phyloP scores from a whole-genome alignment of 2,888 invertebrate species.

The Crocallis elinguaria region DNA sequence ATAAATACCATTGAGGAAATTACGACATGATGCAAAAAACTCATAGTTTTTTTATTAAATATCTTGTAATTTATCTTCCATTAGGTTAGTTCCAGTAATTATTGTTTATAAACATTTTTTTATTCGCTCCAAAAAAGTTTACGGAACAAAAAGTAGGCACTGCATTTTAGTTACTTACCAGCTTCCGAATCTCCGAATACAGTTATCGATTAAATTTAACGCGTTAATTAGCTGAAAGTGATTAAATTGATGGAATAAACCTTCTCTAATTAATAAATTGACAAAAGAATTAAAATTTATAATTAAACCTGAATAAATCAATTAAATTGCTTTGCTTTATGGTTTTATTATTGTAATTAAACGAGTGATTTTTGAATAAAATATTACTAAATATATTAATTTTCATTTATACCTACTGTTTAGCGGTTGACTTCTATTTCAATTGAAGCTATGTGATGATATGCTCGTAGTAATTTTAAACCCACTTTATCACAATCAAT shows the following conservation, averaged over 20 bases:
- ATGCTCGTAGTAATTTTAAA: no score
- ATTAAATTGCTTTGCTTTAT: background rate
- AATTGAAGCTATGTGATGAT: no score
- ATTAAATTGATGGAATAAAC: slow-evolving; percentile 7
- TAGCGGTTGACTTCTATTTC: no score
- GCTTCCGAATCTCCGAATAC: slow-evolving; percentile 15
- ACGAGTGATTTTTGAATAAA: no score
- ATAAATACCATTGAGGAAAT: background rate
- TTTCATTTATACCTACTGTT: no score
- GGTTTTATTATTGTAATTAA: background rate
- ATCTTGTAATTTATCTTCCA: background rate
- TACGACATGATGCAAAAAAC: background rate
- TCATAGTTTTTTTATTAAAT: background rate
- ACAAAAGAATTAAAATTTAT: slow-evolving; percentile 2
- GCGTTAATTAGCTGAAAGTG: slow-evolving; percentile 6
- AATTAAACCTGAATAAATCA: background rate
- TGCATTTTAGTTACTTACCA: slow-evolving; percentile 1
- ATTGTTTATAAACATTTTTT: slow-evolving; percentile 1
- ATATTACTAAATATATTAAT: background rate
- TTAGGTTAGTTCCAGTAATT: no score
- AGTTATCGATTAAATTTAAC: slow-evolving; percentile 6
- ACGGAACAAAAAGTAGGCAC: background rate
- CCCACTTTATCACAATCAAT: no score
- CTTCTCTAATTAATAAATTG: slow-evolving; percentile 24
- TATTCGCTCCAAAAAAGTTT: background rate